Conservation (phyloP, 2,888 invertebrate genomes). For the Phania funesta region DNA sequence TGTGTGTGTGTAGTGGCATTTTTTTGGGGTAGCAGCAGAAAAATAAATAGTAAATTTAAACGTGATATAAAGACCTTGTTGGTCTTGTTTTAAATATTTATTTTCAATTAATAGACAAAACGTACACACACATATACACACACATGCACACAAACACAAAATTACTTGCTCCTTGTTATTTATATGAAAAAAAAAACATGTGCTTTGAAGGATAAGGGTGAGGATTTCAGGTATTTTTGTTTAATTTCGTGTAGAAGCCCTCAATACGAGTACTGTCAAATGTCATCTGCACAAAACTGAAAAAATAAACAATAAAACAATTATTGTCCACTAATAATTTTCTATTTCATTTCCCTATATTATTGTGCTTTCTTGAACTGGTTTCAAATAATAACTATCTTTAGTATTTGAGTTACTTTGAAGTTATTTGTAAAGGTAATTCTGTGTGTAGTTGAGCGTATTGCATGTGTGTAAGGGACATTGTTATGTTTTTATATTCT, state of each 20-base stretch:
- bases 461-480: neutral
- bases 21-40: neutral
- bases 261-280: no score
- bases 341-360: neutral
- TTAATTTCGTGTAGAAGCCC: neutral
- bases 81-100: constrained; percentile 59
- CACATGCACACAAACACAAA: no score
- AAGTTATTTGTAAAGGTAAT: constrained; percentile 40
- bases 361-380: neutral
- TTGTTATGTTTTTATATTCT: neutral
- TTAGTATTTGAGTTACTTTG: constrained; percentile 40
- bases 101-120: constrained; percentile 51
- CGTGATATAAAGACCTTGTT: constrained; percentile 42
- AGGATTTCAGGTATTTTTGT: neutral
- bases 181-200: neutral
- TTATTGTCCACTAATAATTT: neutral
- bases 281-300: neutral
- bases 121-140: neutral
- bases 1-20: constrained; percentile 33
- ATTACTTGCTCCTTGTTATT: constrained; percentile 12
- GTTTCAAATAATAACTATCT: constrained; percentile 21
- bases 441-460: neutral
- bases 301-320: neutral
- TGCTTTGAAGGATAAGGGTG: neutral
- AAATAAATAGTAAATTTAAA: neutral